These are phyloP conservation scores for Achatina immaculata DNA, from an alignment of 1,140 invertebrate species.

Conservation along the genomic window DNA sequence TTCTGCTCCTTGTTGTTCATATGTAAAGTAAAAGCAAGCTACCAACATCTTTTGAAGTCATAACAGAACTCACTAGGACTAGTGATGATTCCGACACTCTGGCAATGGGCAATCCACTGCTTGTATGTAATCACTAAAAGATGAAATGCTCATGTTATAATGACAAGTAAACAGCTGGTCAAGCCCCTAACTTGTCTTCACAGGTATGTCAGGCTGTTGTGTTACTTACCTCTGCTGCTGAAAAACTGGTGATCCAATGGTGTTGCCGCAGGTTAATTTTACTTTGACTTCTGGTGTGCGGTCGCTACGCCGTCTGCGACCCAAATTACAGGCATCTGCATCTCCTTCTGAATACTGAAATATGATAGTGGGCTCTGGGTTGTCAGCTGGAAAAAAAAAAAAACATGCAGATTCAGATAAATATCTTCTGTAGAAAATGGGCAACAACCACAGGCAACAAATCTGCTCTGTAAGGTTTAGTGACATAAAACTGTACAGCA, in stretches of 20 bases:
- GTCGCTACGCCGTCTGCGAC: slow-evolving; percentile 50
- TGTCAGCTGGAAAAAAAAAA: slow-evolving; percentile 43
- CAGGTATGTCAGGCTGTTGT: background rate
- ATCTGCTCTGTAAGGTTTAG: background rate
- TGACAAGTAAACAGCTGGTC: background rate
- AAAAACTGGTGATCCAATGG: slow-evolving; percentile 55
- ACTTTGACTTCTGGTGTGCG: slow-evolving; percentile 46
- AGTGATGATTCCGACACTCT: too few species aligned
- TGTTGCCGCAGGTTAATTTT: slow-evolving; percentile 55
- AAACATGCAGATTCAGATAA: background rate
- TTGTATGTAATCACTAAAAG: too few species aligned
- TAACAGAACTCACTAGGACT: too few species aligned
- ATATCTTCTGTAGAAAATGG: background rate
- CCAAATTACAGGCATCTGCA: slow-evolving; percentile 45
- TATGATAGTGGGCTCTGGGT: slow-evolving; percentile 46
- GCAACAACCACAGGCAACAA: background rate
- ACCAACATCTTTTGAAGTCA: too few species aligned
- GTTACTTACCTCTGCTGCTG: slow-evolving; percentile 15
- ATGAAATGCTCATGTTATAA: background rate
- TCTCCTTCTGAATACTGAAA: slow-evolving; percentile 54
- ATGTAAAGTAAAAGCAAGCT: too few species aligned
- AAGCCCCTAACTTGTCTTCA: background rate
- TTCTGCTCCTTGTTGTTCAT: too few species aligned
- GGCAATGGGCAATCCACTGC: too few species aligned
- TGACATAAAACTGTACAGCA: background rate